These are phyloP conservation scores for Pantherophis guttatus DNA, from an alignment of 2,113 vertebrate species.

Conservation along the genomic window DNA sequence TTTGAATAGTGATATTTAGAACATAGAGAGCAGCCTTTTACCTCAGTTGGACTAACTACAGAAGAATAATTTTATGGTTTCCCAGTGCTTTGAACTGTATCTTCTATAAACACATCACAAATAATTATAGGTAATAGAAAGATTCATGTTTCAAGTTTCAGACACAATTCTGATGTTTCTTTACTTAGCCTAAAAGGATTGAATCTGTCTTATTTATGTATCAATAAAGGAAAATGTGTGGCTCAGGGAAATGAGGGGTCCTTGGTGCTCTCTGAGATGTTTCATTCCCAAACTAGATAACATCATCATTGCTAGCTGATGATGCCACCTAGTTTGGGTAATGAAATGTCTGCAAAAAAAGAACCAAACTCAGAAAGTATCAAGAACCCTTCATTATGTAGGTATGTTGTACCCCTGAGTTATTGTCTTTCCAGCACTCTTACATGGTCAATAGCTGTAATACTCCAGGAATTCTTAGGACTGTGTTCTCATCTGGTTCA, in stretches of 20 bases:
- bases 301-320: background rate
- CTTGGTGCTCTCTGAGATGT: background rate
- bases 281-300: background rate
- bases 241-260: background rate
- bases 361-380: background rate
- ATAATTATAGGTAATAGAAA: background rate
- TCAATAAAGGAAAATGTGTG: background rate
- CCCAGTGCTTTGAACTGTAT: background rate
- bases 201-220: background rate
- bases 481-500: background rate
- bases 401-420: background rate
- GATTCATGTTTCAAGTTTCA: background rate
- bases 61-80: background rate
- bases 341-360: background rate
- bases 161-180: background rate
- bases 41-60: background rate
- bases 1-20: background rate
- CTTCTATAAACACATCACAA: background rate
- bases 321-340: background rate
- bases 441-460: background rate
- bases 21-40: background rate
- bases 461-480: background rate
- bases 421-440: background rate
- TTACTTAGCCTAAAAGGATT: background rate
- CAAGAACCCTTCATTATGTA: background rate